phyloP scores from a whole-genome alignment of 2,113 vertebrate genomes.

The Monopterus albus region DNA sequence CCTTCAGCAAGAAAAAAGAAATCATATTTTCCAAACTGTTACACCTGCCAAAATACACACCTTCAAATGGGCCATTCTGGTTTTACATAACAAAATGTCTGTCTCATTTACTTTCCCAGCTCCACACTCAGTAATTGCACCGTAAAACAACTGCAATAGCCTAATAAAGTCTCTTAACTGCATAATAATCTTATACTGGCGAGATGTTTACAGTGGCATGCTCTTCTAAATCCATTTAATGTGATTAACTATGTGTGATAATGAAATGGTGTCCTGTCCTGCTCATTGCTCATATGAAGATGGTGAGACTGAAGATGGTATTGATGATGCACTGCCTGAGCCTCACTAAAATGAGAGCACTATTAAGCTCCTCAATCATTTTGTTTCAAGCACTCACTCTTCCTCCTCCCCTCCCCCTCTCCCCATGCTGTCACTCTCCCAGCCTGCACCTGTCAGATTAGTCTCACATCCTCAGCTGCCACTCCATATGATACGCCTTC shows the following conservation, averaged over 20 bases:
- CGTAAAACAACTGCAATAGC: conserved; percentile 5
- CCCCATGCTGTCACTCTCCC: conserved; percentile 74
- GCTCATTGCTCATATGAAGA: conserved; percentile 19
- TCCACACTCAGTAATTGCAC: conserved; percentile 9
- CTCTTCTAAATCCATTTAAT: conserved; percentile 24
- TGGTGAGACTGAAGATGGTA: conserved; percentile 3
- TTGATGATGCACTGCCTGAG: conserved; percentile 16
- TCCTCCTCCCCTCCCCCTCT: conserved; percentile 43
- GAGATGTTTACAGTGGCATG: conserved; percentile 15
- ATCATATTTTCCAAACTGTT: too few species aligned
- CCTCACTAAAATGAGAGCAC: conserved; percentile 20
- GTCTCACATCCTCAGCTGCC: conserved; percentile 73
- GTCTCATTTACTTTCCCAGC: conserved; percentile 5
- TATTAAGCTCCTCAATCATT: conserved; percentile 58
- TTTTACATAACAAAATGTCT: not conserved
- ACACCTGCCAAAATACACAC: not conserved
- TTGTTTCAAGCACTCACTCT: conserved; percentile 47
- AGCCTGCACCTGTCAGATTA: conserved; percentile 81
- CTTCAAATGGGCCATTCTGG: not conserved
- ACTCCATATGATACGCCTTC: conserved; percentile 70
- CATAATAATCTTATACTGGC: not conserved
- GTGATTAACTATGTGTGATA: conserved; percentile 30
- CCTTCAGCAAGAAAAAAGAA: not conserved
- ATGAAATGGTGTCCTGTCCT: not conserved
- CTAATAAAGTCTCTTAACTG: conserved; percentile 30